A percentile compares a stretch with the other conserved stretches of the same genome.
These are phyloP conservation scores for Shargacucullia verbasci DNA, from an alignment of 2,888 invertebrate genomes.

Conservation along the genomic window DNA sequence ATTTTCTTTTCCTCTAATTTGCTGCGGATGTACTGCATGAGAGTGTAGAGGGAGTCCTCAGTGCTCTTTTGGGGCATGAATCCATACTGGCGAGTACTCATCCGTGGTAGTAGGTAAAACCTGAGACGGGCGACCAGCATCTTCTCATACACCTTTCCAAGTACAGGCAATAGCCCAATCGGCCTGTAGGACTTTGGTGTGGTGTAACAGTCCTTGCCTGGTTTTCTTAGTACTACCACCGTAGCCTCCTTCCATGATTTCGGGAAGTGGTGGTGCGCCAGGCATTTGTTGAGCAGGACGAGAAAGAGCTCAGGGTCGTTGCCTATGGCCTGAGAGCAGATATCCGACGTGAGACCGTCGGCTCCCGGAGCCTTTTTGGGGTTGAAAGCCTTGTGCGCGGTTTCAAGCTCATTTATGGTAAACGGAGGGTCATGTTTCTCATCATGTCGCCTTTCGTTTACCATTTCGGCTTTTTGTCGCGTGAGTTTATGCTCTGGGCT, in stretches of 20 bases:
- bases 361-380: constrained; percentile 26
- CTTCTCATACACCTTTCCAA: background rate
- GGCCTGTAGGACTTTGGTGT: too few relatives aligned
- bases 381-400: background rate
- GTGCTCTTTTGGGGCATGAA: too few relatives aligned
- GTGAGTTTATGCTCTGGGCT: background rate
- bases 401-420: constrained; percentile 16
- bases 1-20: too few relatives aligned
- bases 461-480: background rate
- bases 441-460: background rate
- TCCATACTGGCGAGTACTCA: too few relatives aligned
- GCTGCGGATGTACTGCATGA: too few relatives aligned
- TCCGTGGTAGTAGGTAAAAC: too few relatives aligned
- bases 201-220: constrained; percentile 11
- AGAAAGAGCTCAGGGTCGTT: too few relatives aligned
- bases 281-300: constrained; percentile 9
- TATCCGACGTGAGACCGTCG: constrained; percentile 23
- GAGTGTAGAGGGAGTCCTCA: too few relatives aligned
- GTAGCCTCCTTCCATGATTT: constrained; percentile 16
- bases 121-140: background rate
- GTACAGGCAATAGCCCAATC: too few relatives aligned
- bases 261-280: constrained; percentile 9
- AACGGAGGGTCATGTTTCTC: constrained; percentile 31
- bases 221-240: constrained; percentile 12
- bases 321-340: background rate